Evolutionary conservation across 2,888 invertebrate genomes (phyloP).

Genomic region (Perizoma flavofasciatum): DNA sequence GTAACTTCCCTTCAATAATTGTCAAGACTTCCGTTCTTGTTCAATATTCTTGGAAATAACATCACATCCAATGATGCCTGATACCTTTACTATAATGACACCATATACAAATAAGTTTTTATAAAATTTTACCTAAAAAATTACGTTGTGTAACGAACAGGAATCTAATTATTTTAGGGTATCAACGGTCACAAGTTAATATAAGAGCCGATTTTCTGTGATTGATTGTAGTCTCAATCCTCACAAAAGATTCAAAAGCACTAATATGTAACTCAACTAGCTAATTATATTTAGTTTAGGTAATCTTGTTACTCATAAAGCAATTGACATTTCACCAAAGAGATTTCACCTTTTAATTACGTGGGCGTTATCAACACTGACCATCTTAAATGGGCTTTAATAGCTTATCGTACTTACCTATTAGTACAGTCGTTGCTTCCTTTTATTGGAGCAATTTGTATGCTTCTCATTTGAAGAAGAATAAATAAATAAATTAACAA

Average conservation of each 20-base stretch:
- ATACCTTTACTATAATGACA: conserved; percentile 13
- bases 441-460: conserved; percentile 20
- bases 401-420: conserved; percentile 18
- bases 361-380: conserved; percentile 32
- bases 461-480: conserved; percentile 14
- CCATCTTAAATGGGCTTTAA: conserved; percentile 33
- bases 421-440: conserved; percentile 9
- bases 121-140: background rate
- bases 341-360: conserved; percentile 38
- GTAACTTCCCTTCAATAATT: conserved; percentile 57
- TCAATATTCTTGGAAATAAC: conserved; percentile 42
- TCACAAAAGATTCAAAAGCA: too few species aligned
- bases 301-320: conserved; percentile 11
- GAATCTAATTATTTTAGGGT: too few species aligned
- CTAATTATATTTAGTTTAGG: background rate
- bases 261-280: background rate
- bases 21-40: conserved; percentile 55
- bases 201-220: too few species aligned
- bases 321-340: conserved; percentile 32
- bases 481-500: background rate
- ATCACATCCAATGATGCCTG: conserved; percentile 26
- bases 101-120: conserved; percentile 3
- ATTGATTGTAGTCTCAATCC: too few species aligned
- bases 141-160: too few species aligned
- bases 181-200: too few species aligned